A percentile compares a stretch with the other conserved stretches of the same genome.
Conservation (phyloP, 2,797 vertebrate species). For the Sorex maritimensis region DNA sequence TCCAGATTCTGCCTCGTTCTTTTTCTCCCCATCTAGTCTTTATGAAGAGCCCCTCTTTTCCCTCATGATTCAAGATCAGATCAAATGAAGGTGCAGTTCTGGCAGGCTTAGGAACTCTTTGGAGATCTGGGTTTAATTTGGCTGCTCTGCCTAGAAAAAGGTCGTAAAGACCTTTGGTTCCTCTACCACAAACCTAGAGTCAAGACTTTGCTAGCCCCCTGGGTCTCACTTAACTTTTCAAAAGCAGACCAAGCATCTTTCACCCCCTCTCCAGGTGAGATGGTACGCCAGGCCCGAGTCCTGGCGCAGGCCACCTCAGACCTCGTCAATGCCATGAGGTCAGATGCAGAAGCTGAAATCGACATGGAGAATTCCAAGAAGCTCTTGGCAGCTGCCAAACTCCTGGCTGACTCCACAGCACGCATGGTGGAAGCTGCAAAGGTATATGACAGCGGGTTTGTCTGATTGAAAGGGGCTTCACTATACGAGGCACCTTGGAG, state of each 20-base stretch:
- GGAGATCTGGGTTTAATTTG: not conserved
- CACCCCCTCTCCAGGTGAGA: constrained; percentile 93
- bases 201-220: not conserved
- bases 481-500: not conserved
- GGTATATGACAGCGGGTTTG: constrained; percentile 91
- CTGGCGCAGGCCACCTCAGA: constrained; percentile 98
- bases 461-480: not conserved
- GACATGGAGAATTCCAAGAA: constrained; percentile 99
- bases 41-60: not conserved
- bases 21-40: constrained; percentile 11
- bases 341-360: constrained; percentile 97
- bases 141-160: not conserved
- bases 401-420: constrained; percentile 98
- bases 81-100: not conserved
- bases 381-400: constrained; percentile 97
- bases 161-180: not conserved
- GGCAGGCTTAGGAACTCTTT: not conserved
- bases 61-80: not conserved
- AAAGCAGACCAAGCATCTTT: not conserved
- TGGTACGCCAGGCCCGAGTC: constrained; percentile 99
- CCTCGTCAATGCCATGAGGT: constrained; percentile 98
- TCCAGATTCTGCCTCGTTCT: not conserved
- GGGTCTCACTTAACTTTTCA: not conserved
- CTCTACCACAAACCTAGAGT: not conserved
- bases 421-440: constrained; percentile 99